Conservation (phyloP, 2,888 invertebrate genomes). For the Parapristionchus giblindavisi region DNA sequence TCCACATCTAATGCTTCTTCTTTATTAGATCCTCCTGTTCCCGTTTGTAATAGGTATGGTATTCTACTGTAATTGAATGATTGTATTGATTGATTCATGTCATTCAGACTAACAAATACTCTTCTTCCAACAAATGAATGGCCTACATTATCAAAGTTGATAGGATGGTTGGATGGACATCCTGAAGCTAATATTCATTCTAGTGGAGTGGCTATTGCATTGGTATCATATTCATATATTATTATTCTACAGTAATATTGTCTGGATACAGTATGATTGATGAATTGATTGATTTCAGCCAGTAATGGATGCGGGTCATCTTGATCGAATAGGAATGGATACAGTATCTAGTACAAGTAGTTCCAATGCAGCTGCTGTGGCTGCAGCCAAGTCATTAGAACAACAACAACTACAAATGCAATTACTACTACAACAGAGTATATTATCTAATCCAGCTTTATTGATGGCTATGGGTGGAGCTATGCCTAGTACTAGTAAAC, state of each 20-base stretch:
- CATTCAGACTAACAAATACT: slow-evolving; percentile 1
- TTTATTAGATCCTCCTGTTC: slow-evolving; percentile 26
- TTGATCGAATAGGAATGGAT: slow-evolving; percentile 49
- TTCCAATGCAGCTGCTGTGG: slow-evolving; percentile 41
- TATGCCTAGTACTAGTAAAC: slow-evolving; percentile 22
- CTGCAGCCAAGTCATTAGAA: slow-evolving; percentile 50
- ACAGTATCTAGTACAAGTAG: slow-evolving; percentile 37
- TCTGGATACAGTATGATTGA: slow-evolving; percentile 6
- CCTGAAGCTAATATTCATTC: slow-evolving; percentile 11
- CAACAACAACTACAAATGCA: slow-evolving; percentile 52
- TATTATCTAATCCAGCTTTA: slow-evolving; percentile 41
- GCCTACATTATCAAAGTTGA: slow-evolving; percentile 30
- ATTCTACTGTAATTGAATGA: not conserved
- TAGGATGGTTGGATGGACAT: slow-evolving; percentile 23
- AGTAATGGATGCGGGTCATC: slow-evolving; percentile 40
- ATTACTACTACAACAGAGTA: slow-evolving; percentile 49
- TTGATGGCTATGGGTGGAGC: slow-evolving; percentile 15
- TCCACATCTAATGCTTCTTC: slow-evolving; percentile 35
- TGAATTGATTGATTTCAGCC: slow-evolving; percentile 36
- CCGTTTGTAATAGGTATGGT: slow-evolving; percentile 24
- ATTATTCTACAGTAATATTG: not conserved
- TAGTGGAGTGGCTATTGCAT: not conserved
- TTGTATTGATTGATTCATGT: not conserved
- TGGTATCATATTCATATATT: slow-evolving; percentile 12
- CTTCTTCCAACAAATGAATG: slow-evolving; percentile 19